These are phyloP conservation scores for Trachemys scripta DNA, from an alignment of 2,113 vertebrate species.

Conservation along the genomic window DNA sequence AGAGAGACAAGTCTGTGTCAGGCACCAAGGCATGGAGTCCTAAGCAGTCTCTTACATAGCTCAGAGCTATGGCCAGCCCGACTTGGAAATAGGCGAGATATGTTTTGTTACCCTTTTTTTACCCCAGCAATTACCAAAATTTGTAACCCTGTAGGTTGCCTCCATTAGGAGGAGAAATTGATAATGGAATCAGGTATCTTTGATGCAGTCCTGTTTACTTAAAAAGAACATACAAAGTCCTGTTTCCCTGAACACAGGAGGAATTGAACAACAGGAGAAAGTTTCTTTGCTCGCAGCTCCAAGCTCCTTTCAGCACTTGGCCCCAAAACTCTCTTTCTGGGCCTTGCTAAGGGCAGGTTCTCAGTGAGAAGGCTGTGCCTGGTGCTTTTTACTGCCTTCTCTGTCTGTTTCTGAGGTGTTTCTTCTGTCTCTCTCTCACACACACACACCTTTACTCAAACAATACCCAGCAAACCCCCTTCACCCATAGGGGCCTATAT, in stretches of 20 bases:
- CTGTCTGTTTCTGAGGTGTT: neutral
- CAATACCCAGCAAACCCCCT: neutral
- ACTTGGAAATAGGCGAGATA: rapidly evolving
- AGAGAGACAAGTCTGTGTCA: neutral
- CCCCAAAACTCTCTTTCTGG: neutral
- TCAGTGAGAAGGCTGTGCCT: neutral
- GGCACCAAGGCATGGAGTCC: rapidly evolving
- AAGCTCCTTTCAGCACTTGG: neutral
- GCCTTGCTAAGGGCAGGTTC: neutral
- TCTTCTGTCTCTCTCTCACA: neutral
- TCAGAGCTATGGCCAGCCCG: neutral
- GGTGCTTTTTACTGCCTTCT: neutral
- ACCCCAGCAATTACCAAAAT: neutral
- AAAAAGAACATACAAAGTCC: neutral
- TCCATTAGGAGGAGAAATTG: neutral
- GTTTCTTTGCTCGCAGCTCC: neutral
- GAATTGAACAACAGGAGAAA: neutral
- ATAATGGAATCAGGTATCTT: neutral
- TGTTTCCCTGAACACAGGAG: neutral
- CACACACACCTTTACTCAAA: neutral
- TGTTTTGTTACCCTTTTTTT: neutral
- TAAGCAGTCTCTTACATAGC: neutral
- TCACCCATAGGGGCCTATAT: neutral
- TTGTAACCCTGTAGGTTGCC: neutral
- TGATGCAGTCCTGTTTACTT: neutral